phyloP scores from a whole-genome alignment of 1,140 invertebrate genomes.

The Acyrthosiphon pisum region DNA sequence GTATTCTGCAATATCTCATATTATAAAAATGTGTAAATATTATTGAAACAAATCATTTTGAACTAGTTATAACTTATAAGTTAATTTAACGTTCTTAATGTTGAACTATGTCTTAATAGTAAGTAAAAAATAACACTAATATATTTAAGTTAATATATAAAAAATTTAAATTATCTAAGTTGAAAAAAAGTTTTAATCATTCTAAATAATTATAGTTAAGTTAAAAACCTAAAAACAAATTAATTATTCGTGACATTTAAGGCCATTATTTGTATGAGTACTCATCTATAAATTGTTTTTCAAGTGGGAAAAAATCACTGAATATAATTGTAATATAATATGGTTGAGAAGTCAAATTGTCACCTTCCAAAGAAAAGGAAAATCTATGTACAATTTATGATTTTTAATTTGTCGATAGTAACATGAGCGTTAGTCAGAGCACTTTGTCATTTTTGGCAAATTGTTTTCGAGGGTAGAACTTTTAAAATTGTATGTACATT shows the following conservation, averaged over 20 bases:
- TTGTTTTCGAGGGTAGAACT: too few species aligned
- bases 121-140: too few species aligned
- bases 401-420: too few species aligned
- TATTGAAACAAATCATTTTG: too few species aligned
- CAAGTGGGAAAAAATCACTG: not conserved
- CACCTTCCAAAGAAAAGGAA: not conserved
- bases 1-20: too few species aligned
- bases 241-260: not conserved
- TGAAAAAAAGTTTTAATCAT: not conserved
- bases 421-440: too few species aligned
- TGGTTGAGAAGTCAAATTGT: not conserved
- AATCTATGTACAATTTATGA: not conserved
- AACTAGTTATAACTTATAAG: too few species aligned
- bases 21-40: too few species aligned
- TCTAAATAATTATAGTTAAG: not conserved
- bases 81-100: too few species aligned
- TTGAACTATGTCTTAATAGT: too few species aligned
- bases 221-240: not conserved
- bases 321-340: not conserved
- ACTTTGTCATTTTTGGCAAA: not conserved
- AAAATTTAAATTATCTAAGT: not conserved
- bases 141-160: not conserved
- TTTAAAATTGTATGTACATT: too few species aligned
- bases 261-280: not conserved
- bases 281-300: not conserved